A percentile compares a stretch with the other conserved stretches of the same genome.
phyloP scores from a whole-genome alignment of 2,888 invertebrate genomes.

The Dioctria rufipes region DNA sequence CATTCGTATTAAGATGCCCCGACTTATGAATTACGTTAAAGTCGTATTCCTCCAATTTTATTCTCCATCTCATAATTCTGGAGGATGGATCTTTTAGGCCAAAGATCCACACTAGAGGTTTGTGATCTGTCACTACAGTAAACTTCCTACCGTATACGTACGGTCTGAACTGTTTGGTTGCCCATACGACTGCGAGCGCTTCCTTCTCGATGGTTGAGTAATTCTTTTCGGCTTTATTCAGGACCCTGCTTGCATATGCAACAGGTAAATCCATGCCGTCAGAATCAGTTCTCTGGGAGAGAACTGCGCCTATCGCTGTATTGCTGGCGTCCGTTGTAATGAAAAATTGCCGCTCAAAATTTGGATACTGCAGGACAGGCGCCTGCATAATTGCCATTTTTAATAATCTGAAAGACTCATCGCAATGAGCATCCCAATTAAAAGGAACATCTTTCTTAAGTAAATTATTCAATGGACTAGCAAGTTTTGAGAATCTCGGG shows the following conservation, averaged over 20 bases:
- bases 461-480: neutral
- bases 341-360: conserved; percentile 62
- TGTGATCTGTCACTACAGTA: conserved; percentile 63
- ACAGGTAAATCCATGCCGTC: conserved; percentile 60
- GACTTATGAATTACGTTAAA: conserved; percentile 61
- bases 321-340: conserved; percentile 64
- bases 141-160: conserved; percentile 63
- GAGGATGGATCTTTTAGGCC: conserved; percentile 61
- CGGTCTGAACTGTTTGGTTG: conserved; percentile 61
- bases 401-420: conserved; percentile 43
- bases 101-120: conserved; percentile 61
- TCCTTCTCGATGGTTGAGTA: conserved; percentile 63
- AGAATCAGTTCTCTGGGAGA: conserved; percentile 59
- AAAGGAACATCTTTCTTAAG: conserved; percentile 1
- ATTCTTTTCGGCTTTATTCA: conserved; percentile 58
- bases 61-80: conserved; percentile 62
- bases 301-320: conserved; percentile 61
- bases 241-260: conserved; percentile 58
- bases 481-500: neutral
- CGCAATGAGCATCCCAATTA: conserved; percentile 1
- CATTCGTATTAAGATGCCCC: no score
- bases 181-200: conserved; percentile 60
- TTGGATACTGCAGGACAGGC: conserved; percentile 59
- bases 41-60: conserved; percentile 63
- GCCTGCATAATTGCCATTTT: conserved; percentile 11